Evolutionary conservation across 2,797 vertebrate genomes (phyloP).

Genomic region (Garrulus glandarius): DNA sequence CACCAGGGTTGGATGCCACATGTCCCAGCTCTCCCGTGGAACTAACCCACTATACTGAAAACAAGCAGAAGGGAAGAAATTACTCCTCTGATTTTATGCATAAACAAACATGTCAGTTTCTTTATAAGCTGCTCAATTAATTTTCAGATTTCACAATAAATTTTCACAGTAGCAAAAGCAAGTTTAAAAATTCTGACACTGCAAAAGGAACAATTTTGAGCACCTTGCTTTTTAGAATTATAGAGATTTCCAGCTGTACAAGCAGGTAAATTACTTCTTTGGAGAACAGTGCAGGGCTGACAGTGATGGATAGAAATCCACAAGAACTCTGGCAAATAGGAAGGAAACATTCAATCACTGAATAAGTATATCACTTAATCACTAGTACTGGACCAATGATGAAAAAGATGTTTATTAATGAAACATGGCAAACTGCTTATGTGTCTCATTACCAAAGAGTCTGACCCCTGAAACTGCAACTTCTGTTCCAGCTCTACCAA

Average conservation of each 20-base stretch:
- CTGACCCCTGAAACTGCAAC: not conserved
- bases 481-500: not conserved
- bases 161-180: not conserved
- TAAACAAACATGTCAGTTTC: not conserved
- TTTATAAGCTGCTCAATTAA: not conserved
- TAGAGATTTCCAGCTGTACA: not conserved
- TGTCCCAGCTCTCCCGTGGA: slow-evolving; percentile 85
- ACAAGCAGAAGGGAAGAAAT: slow-evolving; percentile 46
- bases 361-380: not conserved
- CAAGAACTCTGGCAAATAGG: not conserved
- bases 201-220: not conserved
- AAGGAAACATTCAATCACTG: not conserved
- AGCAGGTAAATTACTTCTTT: not conserved
- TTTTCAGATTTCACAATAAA: not conserved
- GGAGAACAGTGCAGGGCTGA: not conserved
- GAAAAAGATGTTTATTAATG: slow-evolving; percentile 25
- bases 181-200: not conserved
- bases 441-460: not conserved
- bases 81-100: not conserved
- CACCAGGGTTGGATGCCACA: slow-evolving; percentile 95
- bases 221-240: not conserved
- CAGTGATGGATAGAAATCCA: not conserved
- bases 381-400: not conserved
- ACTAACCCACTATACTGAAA: slow-evolving; percentile 83
- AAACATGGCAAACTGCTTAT: not conserved